Evolutionary conservation across 2,797 vertebrate genomes (phyloP), one percentile per base, ranked within the genome.

Genomic region (Pteropus rufus): DNA sequence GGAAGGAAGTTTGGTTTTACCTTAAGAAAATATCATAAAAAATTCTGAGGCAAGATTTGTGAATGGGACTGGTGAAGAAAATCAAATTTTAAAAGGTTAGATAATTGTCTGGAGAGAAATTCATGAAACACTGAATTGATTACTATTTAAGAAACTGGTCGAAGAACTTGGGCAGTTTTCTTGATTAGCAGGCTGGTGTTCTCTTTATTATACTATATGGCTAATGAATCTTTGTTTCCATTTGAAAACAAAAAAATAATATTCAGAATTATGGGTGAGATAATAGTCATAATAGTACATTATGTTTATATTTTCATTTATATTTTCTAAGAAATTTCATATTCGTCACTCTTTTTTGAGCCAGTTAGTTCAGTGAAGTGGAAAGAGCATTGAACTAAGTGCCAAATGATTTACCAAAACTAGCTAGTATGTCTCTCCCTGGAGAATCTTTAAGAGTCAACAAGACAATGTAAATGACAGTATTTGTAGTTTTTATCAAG

Each of bases 21-120:
- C 49, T 86, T 91, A 89, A 85, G 60, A 39, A 93, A 94, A 69
- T 87, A 72, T 44, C 52, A 36, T 69, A 52, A 94, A 95, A 49
- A 14, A 7, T 23, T 75, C 49, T 73, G 49, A 77, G 60, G 62
- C 36, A 90, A 93, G 34, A 92, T 93, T 90, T 92, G 41, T 92
- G 60, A 65, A 26, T 96, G 90, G 76, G 62, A 19, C 54, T 34
- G 18, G 24, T 90, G 60, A 62, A 75, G 92, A 69, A 92, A 96
- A 46, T 70, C 41, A 34, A 73, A 46, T 72, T 89, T 91, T 84
- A 52, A 80, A 94, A 95, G 54, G 34, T 91, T 76, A 93, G 60
- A 24, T 90, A 64, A 94, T 92, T 92, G 24, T 52, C 90, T 87
- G 36, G 85, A 77, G 24, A 91, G 18, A 64, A 44, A 79, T 46